A percentile compares a stretch with the other conserved stretches of the same genome.
Conservation (phyloP, 2,888 invertebrate genomes). For the Heteromyza rotundicornis region DNA sequence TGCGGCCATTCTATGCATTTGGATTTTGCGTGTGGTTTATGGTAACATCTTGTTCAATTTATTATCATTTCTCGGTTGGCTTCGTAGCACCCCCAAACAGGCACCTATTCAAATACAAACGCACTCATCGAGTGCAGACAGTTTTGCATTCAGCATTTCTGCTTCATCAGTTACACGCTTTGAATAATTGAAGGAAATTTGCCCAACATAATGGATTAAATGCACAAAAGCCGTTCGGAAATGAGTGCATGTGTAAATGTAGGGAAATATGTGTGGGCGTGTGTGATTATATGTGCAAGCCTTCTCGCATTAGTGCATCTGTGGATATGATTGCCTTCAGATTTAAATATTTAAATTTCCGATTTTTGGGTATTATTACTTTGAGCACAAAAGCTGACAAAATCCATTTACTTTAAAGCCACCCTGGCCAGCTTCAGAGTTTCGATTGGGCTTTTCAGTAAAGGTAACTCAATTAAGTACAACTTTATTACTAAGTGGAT, state of each 20-base stretch:
- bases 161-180: slow-evolving; percentile 56
- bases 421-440: background rate
- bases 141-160: background rate
- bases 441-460: background rate
- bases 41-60: slow-evolving; percentile 57
- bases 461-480: no score
- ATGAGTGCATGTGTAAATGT: background rate
- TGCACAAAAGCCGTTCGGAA: background rate
- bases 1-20: background rate
- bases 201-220: slow-evolving; percentile 1
- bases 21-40: slow-evolving; percentile 45
- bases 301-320: background rate
- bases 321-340: background rate
- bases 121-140: background rate
- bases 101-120: slow-evolving; percentile 14
- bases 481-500: no score
- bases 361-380: no score
- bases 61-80: slow-evolving; percentile 56
- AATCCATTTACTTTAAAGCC: background rate
- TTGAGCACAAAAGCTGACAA: background rate
- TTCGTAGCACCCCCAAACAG: slow-evolving; percentile 46
- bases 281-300: background rate
- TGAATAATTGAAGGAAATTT: slow-evolving; percentile 55
- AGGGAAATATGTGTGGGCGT: background rate
- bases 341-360: no score